Conservation (phyloP, 2,888 invertebrate genomes). For the Hyles lineata region DNA sequence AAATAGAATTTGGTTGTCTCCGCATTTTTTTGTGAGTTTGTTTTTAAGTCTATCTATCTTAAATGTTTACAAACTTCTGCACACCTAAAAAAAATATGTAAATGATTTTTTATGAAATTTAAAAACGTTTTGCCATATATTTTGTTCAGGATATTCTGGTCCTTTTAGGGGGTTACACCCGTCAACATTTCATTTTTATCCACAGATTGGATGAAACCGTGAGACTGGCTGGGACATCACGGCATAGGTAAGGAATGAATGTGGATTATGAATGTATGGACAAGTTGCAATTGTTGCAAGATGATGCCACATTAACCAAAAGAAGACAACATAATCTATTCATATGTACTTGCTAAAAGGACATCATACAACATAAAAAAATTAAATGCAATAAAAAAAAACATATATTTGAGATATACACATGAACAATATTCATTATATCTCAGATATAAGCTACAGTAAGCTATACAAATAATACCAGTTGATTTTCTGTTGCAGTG, state of each 20-base stretch:
- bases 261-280: conserved; percentile 25
- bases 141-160: conserved; percentile 27
- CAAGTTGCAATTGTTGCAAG: conserved; percentile 17
- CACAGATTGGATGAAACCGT: conserved; percentile 75
- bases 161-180: conserved; percentile 78
- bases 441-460: too few relatives aligned
- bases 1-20: background rate
- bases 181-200: conserved; percentile 83
- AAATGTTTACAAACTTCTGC: background rate
- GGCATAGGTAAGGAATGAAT: conserved; percentile 71
- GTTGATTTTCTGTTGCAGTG: too few relatives aligned
- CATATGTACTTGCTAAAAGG: background rate
- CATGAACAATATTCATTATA: too few relatives aligned
- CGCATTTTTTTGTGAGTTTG: background rate
- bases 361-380: background rate
- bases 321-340: background rate
- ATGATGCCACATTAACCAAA: conserved; percentile 1
- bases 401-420: too few relatives aligned
- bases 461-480: too few relatives aligned
- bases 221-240: conserved; percentile 59
- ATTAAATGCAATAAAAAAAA: background rate
- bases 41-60: background rate
- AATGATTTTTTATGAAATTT: background rate
- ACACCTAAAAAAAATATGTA: background rate
- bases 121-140: conserved; percentile 11